A percentile compares a stretch with the other conserved stretches of the same genome.
Evolutionary conservation across 2,888 invertebrate species (phyloP).

Genomic region (Heliconius sara): DNA sequence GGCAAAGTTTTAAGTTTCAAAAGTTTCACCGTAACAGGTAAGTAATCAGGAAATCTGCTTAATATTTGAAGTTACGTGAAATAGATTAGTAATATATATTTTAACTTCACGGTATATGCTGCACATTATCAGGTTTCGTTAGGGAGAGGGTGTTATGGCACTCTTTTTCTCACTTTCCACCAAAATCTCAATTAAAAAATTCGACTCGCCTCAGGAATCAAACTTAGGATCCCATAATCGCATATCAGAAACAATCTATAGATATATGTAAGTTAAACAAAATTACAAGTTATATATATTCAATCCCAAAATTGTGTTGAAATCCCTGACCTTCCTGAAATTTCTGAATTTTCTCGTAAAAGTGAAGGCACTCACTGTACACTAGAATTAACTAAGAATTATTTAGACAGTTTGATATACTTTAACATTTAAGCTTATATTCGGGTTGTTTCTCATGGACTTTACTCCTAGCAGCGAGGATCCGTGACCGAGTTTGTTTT

Average conservation of each 20-base stretch:
- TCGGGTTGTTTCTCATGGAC: slow-evolving; percentile 16
- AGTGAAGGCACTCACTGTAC: not conserved
- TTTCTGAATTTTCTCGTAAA: not conserved
- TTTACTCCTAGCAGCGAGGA: not conserved
- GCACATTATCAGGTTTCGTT: not conserved
- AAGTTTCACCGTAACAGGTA: not conserved
- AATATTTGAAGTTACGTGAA: not conserved
- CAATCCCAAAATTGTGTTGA: no score
- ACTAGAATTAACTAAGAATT: not conserved
- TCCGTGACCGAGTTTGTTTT: slow-evolving; percentile 15
- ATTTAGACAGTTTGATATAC: slow-evolving; percentile 8
- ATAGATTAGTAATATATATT: not conserved
- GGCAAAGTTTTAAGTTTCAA: not conserved
- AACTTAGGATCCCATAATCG: not conserved
- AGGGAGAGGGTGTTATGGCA: not conserved
- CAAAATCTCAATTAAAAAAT: no score
- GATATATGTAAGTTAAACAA: not conserved
- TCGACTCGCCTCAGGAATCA: not conserved
- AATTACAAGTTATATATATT: not conserved
- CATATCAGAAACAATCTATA: not conserved
- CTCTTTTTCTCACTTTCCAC: not conserved
- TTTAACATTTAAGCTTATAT: slow-evolving; percentile 3
- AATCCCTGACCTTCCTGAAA: not conserved
- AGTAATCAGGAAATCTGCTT: slow-evolving; percentile 6
- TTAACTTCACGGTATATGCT: not conserved